Conservation (phyloP, 2,113 vertebrate species). For the Ochotona princeps region DNA sequence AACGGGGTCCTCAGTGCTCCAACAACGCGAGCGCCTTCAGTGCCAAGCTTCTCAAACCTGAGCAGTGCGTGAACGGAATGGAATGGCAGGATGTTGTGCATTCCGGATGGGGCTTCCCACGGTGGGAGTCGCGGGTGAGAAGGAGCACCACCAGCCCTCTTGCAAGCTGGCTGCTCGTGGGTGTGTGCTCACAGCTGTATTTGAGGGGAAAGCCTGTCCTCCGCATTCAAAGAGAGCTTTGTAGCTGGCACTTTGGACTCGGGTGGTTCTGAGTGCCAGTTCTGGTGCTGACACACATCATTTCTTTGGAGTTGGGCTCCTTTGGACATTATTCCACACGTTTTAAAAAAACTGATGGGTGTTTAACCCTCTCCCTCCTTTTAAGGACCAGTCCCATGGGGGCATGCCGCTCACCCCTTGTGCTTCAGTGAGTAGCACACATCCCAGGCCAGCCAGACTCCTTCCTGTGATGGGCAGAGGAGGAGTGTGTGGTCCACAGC, state of each 20-base stretch:
- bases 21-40: accelerated
- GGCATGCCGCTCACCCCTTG: too few relatives aligned
- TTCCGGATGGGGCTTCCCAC: accelerated
- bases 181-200: accelerated
- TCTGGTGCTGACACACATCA: accelerated
- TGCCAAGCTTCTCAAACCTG: not conserved
- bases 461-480: accelerated
- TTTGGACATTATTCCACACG: not conserved
- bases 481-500: not conserved
- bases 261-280: not conserved
- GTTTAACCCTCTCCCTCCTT: accelerated
- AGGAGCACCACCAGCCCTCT: not conserved
- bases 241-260: not conserved
- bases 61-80: accelerated
- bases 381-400: too few relatives aligned
- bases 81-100: too few relatives aligned
- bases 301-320: not conserved
- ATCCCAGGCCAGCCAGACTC: too few relatives aligned
- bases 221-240: not conserved
- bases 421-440: accelerated
- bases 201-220: not conserved
- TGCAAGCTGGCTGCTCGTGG: too few relatives aligned
- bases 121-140: accelerated
- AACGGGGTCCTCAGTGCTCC: not conserved
- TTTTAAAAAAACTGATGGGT: not conserved